Conservation (phyloP, 1,140 invertebrate species). For the Calliopsis andreniformis region DNA sequence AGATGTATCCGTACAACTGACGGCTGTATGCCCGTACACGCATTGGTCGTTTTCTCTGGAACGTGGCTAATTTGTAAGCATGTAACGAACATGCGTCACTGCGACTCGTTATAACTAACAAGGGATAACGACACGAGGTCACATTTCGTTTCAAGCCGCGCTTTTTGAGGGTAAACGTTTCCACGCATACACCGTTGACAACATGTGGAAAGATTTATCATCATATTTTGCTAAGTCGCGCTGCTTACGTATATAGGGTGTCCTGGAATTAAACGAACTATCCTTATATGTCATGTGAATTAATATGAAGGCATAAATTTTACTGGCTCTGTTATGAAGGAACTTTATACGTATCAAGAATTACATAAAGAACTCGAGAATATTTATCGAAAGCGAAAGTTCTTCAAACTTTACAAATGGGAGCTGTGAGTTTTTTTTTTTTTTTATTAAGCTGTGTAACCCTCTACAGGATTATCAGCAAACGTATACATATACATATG, state of each 20-base stretch:
- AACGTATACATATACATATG: too few relatives aligned
- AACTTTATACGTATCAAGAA: too few relatives aligned
- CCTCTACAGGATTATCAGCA: too few relatives aligned
- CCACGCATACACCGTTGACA: background rate
- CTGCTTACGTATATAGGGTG: background rate
- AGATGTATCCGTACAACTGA: background rate
- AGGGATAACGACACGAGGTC: constrained; percentile 72
- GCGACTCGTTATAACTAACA: constrained; percentile 75
- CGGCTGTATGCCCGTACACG: background rate
- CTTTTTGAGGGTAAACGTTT: constrained; percentile 50
- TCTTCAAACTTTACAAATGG: too few relatives aligned
- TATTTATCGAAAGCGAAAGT: too few relatives aligned
- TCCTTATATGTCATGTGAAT: background rate
- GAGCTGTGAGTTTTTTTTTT: too few relatives aligned
- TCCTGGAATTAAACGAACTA: background rate
- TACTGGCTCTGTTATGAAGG: background rate
- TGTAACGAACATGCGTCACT: constrained; percentile 68
- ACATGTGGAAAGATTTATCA: constrained; percentile 2
- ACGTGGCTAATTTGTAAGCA: constrained; percentile 73
- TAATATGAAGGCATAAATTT: background rate
- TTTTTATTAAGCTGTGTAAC: too few relatives aligned
- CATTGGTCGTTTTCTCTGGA: constrained; percentile 24
- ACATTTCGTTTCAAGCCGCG: constrained; percentile 49
- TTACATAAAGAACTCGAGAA: too few relatives aligned
- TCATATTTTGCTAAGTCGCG: background rate